Base-by-base conservation (phyloP, 35 echinoderm and acorn worm species). In the Lytechinus pictus region DNA sequence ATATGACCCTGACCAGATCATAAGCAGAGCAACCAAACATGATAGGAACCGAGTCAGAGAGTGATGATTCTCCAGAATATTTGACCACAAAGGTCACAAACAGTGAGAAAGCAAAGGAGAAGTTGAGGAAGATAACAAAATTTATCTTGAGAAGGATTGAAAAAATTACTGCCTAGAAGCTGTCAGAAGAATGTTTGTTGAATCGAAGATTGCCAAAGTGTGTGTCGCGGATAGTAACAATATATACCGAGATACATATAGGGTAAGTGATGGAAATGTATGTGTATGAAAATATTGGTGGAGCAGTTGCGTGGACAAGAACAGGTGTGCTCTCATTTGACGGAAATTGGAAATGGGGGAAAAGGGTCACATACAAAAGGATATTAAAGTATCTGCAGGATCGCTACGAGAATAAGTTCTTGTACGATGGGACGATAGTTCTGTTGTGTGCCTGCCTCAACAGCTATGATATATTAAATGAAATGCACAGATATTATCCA, bases 271-370 rank as follows among this genome's bases (percentile, higher is more conserved):
- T 96, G 87, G 95, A 96, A 56, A 21, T 9, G 3, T 92, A 54
- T 54, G 87, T 92, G 0, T 29, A 91, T 58, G 54, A 91, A 10
- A 91, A 96, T 51, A 33, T 60, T 54, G 87, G 92, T 4, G 95
- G 95, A 24, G 89, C 89, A 8, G 95, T 92, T 29, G 87, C 95
- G 12, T 97, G 96, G 96, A 92, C 95, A 33, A 19, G 95, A 93
- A 97, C 95, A 54, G 89, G 96, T 6, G 92, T 97, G 57, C 96
- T 86, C 9, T 96, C 89, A 21, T 96, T 93, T 94, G 95, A 95
- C 96, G 96, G 89, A 86, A 97, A 97, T 44, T 44, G 33, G 2
- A 44, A 79, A 95, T 54, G 29, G 14, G 86, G 24, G 29, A 87
- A 16, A 21, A 87, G 86, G 29, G 86, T 87, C 86, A 87, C 86